These are phyloP conservation scores for Fragum sueziense DNA, from an alignment of 2,888 invertebrate species.

Conservation along the genomic window DNA sequence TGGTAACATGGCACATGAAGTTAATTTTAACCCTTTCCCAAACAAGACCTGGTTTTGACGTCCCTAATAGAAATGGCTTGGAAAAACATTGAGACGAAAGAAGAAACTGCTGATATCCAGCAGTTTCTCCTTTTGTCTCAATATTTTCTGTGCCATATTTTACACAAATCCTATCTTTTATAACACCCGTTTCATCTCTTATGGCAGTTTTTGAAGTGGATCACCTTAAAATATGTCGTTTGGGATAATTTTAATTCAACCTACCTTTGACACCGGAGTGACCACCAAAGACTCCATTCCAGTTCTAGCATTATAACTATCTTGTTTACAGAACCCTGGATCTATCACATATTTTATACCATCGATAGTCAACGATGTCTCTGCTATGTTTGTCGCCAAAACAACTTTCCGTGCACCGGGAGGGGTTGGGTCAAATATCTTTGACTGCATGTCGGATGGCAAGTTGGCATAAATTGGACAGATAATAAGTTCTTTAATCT, in stretches of 20 bases:
- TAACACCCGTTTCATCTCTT: too few species aligned
- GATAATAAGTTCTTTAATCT: conserved; percentile 95
- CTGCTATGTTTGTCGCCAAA: conserved; percentile 99
- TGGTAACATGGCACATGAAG: too few species aligned
- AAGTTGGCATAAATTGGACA: conserved; percentile 99
- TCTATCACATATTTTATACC: conserved; percentile 99
- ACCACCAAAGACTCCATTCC: conserved; percentile 99
- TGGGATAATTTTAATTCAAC: background rate
- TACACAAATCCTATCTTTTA: too few species aligned
- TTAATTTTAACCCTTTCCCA: too few species aligned
- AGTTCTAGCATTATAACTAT: conserved; percentile 97
- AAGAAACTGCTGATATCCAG: too few species aligned
- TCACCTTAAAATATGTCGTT: too few species aligned
- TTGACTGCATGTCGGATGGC: conserved; percentile 99
- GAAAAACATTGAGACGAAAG: too few species aligned
- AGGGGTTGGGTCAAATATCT: conserved; percentile 99
- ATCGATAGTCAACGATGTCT: conserved; percentile 99
- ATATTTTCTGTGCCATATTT: too few species aligned
- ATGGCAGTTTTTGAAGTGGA: too few species aligned
- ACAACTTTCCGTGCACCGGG: conserved; percentile 98
- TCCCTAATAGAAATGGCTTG: too few species aligned
- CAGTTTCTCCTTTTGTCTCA: too few species aligned
- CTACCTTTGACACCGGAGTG: conserved; percentile 96
- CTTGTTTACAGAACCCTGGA: conserved; percentile 99
- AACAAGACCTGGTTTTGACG: too few species aligned